Evolutionary conservation across 2,888 invertebrate genomes (phyloP).

Genomic region (Chromoteleia sp.): DNA sequence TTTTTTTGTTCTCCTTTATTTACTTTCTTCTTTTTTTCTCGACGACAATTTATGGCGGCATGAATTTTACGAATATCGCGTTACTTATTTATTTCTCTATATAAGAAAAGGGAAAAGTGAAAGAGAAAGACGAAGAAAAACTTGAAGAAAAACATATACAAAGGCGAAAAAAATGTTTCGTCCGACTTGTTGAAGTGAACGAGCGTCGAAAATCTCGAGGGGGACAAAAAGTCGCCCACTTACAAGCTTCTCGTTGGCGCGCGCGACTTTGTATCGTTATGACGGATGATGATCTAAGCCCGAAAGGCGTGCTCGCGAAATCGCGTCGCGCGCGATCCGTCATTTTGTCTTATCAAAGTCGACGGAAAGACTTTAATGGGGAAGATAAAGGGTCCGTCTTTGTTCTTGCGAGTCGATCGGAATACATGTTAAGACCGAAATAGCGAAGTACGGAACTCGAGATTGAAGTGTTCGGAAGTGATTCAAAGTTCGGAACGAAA

Average conservation of each 20-base stretch:
- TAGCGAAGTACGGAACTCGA: constrained; percentile 11
- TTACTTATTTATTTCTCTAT: constrained; percentile 9
- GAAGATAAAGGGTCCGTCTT: constrained; percentile 8
- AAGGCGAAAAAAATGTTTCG: too few species aligned
- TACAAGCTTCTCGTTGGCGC: constrained; percentile 15
- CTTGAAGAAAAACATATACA: too few species aligned
- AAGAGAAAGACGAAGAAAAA: too few species aligned
- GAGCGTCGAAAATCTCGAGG: constrained; percentile 14
- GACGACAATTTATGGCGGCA: background rate
- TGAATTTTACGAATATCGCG: background rate
- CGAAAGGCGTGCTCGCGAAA: constrained; percentile 13
- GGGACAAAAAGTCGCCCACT: constrained; percentile 6
- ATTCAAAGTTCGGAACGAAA: constrained; percentile 31
- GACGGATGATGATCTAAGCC: constrained; percentile 37
- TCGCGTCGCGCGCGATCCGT: constrained; percentile 12
- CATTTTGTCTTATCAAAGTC: constrained; percentile 30
- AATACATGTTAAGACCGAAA: constrained; percentile 29
- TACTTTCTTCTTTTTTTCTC: too few species aligned
- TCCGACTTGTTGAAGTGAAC: constrained; percentile 13
- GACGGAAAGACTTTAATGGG: constrained; percentile 19
- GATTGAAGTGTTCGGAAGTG: constrained; percentile 28
- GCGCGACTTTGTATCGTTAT: constrained; percentile 37
- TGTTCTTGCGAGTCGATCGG: constrained; percentile 22
- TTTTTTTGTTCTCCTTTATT: too few species aligned
- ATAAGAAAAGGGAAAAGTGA: too few species aligned